These are phyloP conservation scores for Campoletis sonorensis DNA, from an alignment of 1,140 invertebrate species.

Conservation along the genomic window DNA sequence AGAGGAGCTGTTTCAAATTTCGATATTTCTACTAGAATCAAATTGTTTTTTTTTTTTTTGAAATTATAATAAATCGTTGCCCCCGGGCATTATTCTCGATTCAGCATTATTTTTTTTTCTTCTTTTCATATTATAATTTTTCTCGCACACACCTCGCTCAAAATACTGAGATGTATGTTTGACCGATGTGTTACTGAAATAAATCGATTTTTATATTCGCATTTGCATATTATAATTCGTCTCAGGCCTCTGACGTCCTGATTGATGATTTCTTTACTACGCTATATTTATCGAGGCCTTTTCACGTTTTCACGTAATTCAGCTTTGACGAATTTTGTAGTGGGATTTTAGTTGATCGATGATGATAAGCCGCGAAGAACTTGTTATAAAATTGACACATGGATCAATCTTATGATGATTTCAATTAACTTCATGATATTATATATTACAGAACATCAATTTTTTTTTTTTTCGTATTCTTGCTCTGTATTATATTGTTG, in stretches of 20 bases:
- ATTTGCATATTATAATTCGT: constrained; percentile 12
- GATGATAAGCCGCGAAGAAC: too few species aligned
- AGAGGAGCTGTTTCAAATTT: background rate
- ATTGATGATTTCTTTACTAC: constrained; percentile 18
- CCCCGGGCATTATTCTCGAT: background rate
- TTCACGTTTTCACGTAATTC: too few species aligned
- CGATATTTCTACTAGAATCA: background rate
- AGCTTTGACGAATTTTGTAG: too few species aligned
- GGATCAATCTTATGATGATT: too few species aligned
- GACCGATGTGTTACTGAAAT: background rate
- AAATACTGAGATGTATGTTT: background rate
- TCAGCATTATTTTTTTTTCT: background rate
- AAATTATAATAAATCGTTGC: background rate
- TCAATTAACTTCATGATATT: too few species aligned
- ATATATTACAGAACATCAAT: too few species aligned
- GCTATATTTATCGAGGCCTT: too few species aligned
- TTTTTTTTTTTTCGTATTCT: too few species aligned
- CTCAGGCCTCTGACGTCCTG: background rate
- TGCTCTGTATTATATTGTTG: too few species aligned
- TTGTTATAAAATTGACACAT: too few species aligned
- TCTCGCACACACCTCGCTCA: background rate
- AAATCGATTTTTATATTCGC: background rate
- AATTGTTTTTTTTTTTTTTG: too few species aligned
- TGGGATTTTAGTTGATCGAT: too few species aligned
- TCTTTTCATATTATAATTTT: background rate